Conservation (phyloP, 2,888 invertebrate genomes). For the Andricus quercusramuli region DNA sequence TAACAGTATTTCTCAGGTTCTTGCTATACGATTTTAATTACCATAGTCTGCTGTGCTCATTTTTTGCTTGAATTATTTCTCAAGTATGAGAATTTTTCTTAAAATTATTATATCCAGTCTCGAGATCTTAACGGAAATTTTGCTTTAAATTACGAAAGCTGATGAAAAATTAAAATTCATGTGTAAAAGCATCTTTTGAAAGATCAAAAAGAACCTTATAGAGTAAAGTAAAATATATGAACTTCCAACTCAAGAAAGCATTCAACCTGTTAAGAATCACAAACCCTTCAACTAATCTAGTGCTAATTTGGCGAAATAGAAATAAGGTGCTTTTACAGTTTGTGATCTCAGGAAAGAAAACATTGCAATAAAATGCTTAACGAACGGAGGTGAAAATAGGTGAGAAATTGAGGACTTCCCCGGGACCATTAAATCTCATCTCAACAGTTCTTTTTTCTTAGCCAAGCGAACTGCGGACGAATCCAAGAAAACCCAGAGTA, state of each 20-base stretch:
- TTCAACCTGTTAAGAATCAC: not conserved
- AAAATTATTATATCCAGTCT: not conserved
- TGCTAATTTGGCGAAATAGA: constrained; percentile 6
- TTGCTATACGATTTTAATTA: not conserved
- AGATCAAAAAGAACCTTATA: not conserved
- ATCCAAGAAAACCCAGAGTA: constrained; percentile 34
- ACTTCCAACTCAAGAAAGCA: not conserved
- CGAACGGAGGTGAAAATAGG: constrained; percentile 16
- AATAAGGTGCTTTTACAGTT: not conserved
- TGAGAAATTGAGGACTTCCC: constrained; percentile 35
- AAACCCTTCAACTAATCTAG: constrained; percentile 7
- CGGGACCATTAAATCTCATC: constrained; percentile 38
- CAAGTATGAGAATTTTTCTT: not conserved
- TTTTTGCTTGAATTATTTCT: not conserved
- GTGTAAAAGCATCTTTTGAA: not conserved
- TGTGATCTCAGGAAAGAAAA: not conserved
- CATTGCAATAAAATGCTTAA: constrained; percentile 26
- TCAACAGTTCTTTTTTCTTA: constrained; percentile 28
- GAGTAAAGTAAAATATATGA: not conserved
- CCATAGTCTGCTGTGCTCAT: not conserved
- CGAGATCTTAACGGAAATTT: not conserved
- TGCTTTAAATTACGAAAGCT: not conserved
- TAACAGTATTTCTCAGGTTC: not conserved
- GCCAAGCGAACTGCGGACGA: constrained; percentile 8
- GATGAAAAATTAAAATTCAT: not conserved